Evolutionary conservation across 2,888 invertebrate species (phyloP).

Genomic region (Lasius fuliginosus): DNA sequence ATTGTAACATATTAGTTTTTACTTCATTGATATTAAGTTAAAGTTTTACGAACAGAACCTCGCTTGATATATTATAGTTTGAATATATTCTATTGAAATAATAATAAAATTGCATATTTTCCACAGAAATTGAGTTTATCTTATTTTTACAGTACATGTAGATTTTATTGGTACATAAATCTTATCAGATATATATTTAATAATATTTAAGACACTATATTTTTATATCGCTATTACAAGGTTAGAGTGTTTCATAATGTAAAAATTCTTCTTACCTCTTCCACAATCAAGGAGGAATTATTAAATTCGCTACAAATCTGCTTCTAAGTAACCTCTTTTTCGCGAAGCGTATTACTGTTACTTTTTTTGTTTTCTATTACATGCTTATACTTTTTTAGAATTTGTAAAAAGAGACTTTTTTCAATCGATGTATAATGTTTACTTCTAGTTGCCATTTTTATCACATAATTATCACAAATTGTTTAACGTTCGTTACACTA

Average conservation of each 20-base stretch:
- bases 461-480: no score
- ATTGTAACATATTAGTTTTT: no score
- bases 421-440: slow-evolving; percentile 17
- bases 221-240: no score
- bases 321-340: slow-evolving; percentile 6
- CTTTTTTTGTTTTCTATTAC: slow-evolving; percentile 17
- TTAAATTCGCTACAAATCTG: slow-evolving; percentile 7
- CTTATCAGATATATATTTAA: not conserved
- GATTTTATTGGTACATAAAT: not conserved
- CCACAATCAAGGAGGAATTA: slow-evolving; percentile 4
- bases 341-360: not conserved
- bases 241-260: not conserved
- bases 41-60: no score
- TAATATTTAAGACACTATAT: no score
- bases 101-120: no score
- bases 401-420: slow-evolving; percentile 25
- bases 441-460: slow-evolving; percentile 11
- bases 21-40: no score
- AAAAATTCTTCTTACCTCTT: slow-evolving; percentile 21
- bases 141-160: no score
- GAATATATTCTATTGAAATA: no score
- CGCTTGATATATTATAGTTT: no score
- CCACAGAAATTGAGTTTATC: no score
- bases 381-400: slow-evolving; percentile 25
- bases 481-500: no score